phyloP scores from a whole-genome alignment of 2,113 vertebrate genomes.

The Cercopithecus mona region DNA sequence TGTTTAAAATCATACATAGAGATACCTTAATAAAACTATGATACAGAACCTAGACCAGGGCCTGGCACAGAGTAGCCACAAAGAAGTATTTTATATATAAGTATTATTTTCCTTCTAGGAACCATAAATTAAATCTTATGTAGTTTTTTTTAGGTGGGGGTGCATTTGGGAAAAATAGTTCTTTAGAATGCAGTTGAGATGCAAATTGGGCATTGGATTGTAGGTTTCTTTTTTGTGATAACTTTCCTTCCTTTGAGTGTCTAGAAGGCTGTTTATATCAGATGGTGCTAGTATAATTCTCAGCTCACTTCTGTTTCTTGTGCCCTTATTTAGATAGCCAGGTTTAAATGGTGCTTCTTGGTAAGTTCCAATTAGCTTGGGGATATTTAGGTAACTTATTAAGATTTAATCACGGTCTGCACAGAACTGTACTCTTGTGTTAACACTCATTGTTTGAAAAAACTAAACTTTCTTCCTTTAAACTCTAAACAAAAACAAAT shows the following conservation, averaged over 20 bases:
- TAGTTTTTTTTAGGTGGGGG: background rate
- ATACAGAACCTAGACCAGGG: background rate
- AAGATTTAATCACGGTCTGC: background rate
- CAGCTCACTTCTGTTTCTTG: background rate
- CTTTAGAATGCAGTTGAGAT: background rate
- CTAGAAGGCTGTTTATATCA: background rate
- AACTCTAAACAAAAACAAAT: background rate
- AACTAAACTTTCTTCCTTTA: background rate
- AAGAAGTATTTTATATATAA: background rate
- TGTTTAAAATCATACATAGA: background rate
- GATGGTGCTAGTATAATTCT: background rate
- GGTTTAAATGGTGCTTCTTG: background rate
- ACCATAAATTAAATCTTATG: background rate
- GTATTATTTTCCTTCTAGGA: background rate
- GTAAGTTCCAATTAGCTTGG: slow-evolving; percentile 15
- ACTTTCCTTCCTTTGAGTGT: background rate
- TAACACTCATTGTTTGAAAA: background rate
- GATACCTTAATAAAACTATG: background rate
- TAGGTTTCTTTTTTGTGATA: background rate
- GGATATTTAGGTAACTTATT: background rate
- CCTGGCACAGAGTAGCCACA: background rate
- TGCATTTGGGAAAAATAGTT: background rate
- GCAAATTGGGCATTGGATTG: background rate
- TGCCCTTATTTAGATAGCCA: background rate
- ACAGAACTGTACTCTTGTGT: background rate